These are phyloP conservation scores for Lynx canadensis DNA, from an alignment of 2,113 vertebrate species.

Conservation along the genomic window DNA sequence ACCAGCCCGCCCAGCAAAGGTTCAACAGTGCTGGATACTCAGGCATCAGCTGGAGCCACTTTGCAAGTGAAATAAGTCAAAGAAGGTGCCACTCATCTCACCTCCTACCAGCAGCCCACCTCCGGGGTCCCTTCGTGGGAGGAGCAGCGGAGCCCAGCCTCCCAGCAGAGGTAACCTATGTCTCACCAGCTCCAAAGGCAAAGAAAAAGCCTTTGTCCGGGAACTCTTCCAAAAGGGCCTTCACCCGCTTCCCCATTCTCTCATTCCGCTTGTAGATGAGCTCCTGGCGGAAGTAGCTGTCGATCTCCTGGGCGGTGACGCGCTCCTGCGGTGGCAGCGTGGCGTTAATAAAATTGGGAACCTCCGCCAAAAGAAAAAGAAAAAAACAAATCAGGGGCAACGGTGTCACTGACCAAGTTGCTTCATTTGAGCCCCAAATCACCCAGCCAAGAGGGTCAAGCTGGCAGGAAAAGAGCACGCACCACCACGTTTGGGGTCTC, in stretches of 20 bases:
- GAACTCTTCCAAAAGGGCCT: conserved; percentile 89
- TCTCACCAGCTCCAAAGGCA: conserved; percentile 94
- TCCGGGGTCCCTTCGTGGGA: neutral
- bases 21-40: neutral
- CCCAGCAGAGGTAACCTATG: neutral
- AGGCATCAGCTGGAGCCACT: neutral
- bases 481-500: neutral
- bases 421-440: neutral
- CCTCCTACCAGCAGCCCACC: neutral
- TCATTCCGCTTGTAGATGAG: conserved; percentile 94
- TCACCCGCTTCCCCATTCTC: conserved; percentile 91
- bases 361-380: conserved; percentile 78
- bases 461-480: neutral
- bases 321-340: conserved; percentile 89
- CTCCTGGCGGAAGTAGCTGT: conserved; percentile 92
- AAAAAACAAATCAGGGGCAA: neutral
- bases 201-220: conserved; percentile 95
- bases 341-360: conserved; percentile 92
- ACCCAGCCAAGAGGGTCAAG: neutral
- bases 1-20: neutral
- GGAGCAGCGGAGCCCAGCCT: neutral
- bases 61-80: neutral
- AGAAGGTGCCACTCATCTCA: neutral
- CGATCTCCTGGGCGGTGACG: conserved; percentile 92
- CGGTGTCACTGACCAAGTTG: neutral